These are phyloP conservation scores for Xyrauchen texanus DNA, from an alignment of 2,113 vertebrate genomes.

Conservation along the genomic window DNA sequence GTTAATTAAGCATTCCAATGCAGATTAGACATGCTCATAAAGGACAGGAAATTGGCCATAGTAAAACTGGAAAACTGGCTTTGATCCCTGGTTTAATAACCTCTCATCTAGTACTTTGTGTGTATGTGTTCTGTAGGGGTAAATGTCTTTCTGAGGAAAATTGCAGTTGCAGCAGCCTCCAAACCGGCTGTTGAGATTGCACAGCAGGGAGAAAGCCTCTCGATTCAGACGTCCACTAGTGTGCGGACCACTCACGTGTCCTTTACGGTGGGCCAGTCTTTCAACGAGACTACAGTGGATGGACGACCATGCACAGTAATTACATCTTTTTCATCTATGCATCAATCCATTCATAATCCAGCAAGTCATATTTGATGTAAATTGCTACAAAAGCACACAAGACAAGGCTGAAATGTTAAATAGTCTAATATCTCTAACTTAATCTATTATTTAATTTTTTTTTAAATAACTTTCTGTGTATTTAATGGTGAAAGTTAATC, in stretches of 20 bases:
- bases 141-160: constrained; percentile 89
- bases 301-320: constrained; percentile 87
- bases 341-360: neutral
- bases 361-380: too few species aligned
- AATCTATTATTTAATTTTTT: too few species aligned
- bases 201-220: constrained; percentile 85
- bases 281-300: constrained; percentile 89
- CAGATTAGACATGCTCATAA: constrained; percentile 26
- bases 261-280: constrained; percentile 88
- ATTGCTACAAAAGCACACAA: too few species aligned
- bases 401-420: too few species aligned
- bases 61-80: neutral
- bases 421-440: too few species aligned
- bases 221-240: constrained; percentile 87
- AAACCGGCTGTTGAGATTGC: constrained; percentile 87
- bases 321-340: neutral
- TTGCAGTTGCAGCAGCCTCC: constrained; percentile 84
- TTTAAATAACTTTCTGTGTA: too few species aligned
- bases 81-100: constrained; percentile 19
- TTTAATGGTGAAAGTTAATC: too few species aligned
- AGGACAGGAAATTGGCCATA: constrained; percentile 26
- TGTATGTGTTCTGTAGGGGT: constrained; percentile 75
- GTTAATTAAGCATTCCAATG: constrained; percentile 12
- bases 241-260: constrained; percentile 88
- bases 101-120: constrained; percentile 18